A percentile compares a stretch with the other conserved stretches of the same genome.
Evolutionary conservation across 2,888 invertebrate species (phyloP).

Genomic region (Troglohyphantes excavatus): DNA sequence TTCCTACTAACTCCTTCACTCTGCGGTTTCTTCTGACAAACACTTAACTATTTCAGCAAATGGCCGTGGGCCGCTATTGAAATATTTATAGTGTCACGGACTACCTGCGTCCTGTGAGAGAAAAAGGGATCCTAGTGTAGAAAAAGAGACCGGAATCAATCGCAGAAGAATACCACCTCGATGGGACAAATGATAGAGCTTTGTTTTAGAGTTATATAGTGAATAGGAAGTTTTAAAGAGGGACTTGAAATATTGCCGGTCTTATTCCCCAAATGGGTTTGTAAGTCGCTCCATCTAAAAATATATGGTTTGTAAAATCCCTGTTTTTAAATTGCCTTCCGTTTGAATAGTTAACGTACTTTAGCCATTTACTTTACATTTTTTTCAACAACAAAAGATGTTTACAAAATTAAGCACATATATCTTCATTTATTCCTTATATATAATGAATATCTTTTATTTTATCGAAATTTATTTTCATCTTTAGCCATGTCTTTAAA

Average conservation of each 20-base stretch:
- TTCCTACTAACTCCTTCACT: too few relatives aligned
- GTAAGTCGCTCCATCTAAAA: not conserved
- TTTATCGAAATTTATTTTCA: too few relatives aligned
- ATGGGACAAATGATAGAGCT: conserved; percentile 6
- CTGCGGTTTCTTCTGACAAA: conserved; percentile 42
- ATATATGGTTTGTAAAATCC: conserved; percentile 2
- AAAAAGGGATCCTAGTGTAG: not conserved
- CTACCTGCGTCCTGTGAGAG: too few relatives aligned
- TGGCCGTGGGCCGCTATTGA: conserved; percentile 34
- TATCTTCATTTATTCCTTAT: too few relatives aligned
- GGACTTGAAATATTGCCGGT: not conserved
- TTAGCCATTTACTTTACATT: not conserved
- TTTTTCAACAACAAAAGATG: too few relatives aligned
- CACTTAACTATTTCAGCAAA: conserved; percentile 62
- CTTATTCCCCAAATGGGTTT: not conserved
- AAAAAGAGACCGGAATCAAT: not conserved
- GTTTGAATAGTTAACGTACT: not conserved
- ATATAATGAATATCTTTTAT: too few relatives aligned
- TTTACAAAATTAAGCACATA: too few relatives aligned
- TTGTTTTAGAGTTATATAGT: not conserved
- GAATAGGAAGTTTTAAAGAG: too few relatives aligned
- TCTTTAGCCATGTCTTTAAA: too few relatives aligned
- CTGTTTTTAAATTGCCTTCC: conserved; percentile 1
- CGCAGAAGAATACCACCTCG: not conserved
- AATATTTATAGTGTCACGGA: conserved; percentile 39